phyloP scores from a whole-genome alignment of 2,797 vertebrate species.

The Spatula clypeata region DNA sequence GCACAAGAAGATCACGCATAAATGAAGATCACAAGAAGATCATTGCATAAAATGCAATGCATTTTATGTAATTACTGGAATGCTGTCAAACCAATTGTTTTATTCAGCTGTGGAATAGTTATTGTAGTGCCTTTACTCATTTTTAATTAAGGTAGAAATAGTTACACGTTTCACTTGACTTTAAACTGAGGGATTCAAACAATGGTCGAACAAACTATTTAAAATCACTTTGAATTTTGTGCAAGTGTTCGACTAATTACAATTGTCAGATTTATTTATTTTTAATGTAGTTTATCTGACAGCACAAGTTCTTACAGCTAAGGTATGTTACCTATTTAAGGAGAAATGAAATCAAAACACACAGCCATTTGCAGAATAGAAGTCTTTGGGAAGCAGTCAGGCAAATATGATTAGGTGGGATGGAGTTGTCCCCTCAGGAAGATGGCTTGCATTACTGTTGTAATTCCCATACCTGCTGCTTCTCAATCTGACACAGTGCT shows the following conservation, averaged over 20 bases:
- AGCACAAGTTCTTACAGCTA: neutral
- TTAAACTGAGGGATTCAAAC: neutral
- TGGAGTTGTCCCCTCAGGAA: neutral
- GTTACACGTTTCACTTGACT: neutral
- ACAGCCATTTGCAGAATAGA: neutral
- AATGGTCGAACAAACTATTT: neutral
- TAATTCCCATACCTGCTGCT: neutral
- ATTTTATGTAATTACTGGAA: constrained; percentile 47
- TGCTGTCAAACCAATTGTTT: constrained; percentile 46
- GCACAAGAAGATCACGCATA: neutral
- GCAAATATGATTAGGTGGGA: neutral
- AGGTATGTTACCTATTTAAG: neutral
- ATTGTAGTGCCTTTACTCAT: constrained; percentile 55
- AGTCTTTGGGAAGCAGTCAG: neutral
- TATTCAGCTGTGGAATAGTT: constrained; percentile 18
- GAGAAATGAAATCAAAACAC: neutral
- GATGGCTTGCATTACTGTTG: neutral
- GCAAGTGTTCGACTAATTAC: neutral
- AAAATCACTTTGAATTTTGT: neutral
- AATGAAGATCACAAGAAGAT: too few species aligned
- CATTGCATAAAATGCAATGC: too few species aligned
- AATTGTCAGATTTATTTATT: neutral
- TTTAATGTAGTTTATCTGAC: neutral
- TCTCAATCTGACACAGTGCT: neutral
- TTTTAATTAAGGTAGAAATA: constrained; percentile 60